Evolutionary conservation across 92 coral and sea anemone species (phyloP), one percentile per base, ranked within the genome.

Genomic region (Actinernus sp.): DNA sequence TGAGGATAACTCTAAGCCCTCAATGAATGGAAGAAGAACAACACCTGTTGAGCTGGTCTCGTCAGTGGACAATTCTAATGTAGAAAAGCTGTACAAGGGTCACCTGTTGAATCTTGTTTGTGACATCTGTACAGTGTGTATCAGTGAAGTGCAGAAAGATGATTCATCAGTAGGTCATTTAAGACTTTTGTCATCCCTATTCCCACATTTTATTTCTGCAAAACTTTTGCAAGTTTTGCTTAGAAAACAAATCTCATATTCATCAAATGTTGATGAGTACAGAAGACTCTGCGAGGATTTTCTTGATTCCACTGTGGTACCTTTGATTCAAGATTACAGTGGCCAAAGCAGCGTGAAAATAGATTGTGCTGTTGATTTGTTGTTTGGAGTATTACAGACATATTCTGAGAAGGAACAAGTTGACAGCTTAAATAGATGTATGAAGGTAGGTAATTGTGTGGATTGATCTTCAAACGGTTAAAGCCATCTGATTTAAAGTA

Each of bases 51-150:
- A 20, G 8, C 26, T n/a, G 11, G 9, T 49, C 54, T 34, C 44
- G 31, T 2, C 26, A 10, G 14, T 26, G 28, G 8, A 22, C 17
- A 2, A 2, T 38, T 22, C 22, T 8, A 65, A 74, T 30, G 50
- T 69, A 49, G 82, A 76, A 40, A 62, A 33, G 23, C 85, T 88
- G 17, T 94, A 83, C 53, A 72, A 68, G 8, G 98, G 95, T 4
- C 65, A 78, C 12, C 77, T 94, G 29, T 21, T 94, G 50, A 77
- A 68, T 16, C 31, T 86, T 20, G 88, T 76, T 23, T 79, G 90
- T 36, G 39, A 73, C 7, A 28, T 71, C 29, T 80, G 91, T 47
- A 38, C 51, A 10, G 23, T 65, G 43, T 86, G 93, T 60, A 34
- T 83, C 38, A 68, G 68, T 9, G 59, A 79, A 57, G 65, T 71